Percentiles rank a stretch among this genome's conserved stretches.
Evolutionary conservation across 2,113 vertebrate genomes (phyloP).

Genomic region (Microcebus tavaratra): DNA sequence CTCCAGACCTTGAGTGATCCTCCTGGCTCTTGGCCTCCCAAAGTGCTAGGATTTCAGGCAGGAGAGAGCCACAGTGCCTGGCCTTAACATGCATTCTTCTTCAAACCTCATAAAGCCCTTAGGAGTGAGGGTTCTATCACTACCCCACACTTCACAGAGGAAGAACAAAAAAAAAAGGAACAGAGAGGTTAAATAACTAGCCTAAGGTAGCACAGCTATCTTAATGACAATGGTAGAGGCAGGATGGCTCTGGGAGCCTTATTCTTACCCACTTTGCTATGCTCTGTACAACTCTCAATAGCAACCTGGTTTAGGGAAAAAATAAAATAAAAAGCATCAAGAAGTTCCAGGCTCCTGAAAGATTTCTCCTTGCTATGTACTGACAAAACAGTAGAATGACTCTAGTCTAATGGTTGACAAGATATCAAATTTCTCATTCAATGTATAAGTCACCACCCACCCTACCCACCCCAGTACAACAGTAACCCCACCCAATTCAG

Average conservation of each 20-base stretch:
- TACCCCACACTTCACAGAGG: neutral
- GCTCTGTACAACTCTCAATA: neutral
- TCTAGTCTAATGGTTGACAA: neutral
- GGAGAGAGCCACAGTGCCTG: too few relatives aligned
- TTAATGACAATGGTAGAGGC: neutral
- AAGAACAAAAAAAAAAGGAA: too few relatives aligned
- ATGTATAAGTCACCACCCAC: neutral
- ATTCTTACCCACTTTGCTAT: neutral
- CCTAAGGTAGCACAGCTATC: neutral
- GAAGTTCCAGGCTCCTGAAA: constrained; percentile 1
- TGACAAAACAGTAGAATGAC: neutral
- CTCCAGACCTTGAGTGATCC: too few relatives aligned
- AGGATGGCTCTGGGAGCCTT: neutral
- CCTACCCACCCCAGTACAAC: neutral
- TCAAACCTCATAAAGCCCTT: neutral
- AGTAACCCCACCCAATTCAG: constrained; percentile 32
- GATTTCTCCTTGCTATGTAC: constrained; percentile 11
- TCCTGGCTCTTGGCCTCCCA: too few relatives aligned
- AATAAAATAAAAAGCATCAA: neutral
- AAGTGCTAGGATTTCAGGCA: too few relatives aligned
- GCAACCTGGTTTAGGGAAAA: neutral
- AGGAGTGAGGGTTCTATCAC: neutral
- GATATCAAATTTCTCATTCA: neutral
- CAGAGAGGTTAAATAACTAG: neutral
- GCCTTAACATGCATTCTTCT: neutral